These are phyloP conservation scores for Eclectus roratus DNA, from an alignment of 2,113 vertebrate genomes.

Conservation along the genomic window DNA sequence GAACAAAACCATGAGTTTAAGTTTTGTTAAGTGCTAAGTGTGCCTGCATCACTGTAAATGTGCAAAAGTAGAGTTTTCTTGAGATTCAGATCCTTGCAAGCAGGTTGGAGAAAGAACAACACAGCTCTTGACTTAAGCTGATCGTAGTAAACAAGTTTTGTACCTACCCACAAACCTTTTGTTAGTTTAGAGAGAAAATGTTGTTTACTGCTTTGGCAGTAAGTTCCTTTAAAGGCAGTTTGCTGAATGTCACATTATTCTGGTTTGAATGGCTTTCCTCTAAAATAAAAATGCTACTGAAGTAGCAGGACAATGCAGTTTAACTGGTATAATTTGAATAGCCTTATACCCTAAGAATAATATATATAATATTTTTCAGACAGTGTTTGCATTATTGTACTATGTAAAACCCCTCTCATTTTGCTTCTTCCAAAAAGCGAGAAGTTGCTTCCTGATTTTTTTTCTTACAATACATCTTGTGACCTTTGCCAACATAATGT, in stretches of 20 bases:
- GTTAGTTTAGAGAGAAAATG: background rate
- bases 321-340: conserved; percentile 4
- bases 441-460: background rate
- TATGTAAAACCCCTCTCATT: background rate
- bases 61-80: background rate
- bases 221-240: background rate
- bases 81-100: background rate
- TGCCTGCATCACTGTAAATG: background rate
- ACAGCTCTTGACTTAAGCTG: background rate
- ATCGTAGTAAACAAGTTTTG: background rate
- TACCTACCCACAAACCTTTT: background rate
- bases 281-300: background rate
- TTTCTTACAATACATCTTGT: background rate
- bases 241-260: background rate
- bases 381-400: background rate
- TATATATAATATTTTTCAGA: background rate
- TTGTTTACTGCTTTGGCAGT: background rate
- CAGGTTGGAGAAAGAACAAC: background rate
- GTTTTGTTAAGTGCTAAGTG: too few relatives aligned
- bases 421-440: background rate
- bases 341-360: background rate
- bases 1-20: background rate
- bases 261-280: background rate
- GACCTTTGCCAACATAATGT: background rate
- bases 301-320: background rate